phyloP scores from a whole-genome alignment of 2,113 vertebrate species.

The Ceyx melanurus region DNA sequence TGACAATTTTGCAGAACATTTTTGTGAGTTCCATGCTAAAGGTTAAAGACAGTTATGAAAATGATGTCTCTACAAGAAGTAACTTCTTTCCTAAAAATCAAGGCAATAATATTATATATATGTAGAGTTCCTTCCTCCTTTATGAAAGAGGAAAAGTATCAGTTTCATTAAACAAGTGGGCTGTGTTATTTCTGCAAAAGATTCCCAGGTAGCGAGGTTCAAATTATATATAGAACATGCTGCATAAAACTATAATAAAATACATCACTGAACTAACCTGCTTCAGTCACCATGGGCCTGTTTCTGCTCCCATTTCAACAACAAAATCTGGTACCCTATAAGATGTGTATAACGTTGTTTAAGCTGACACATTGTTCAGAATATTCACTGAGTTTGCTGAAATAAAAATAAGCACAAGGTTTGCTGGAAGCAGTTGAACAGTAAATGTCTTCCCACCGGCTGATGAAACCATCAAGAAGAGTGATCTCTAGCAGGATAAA shows the following conservation, averaged over 20 bases:
- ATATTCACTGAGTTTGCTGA: background rate
- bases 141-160: background rate
- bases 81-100: background rate
- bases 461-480: constrained; percentile 47
- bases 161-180: background rate
- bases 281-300: background rate
- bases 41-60: background rate
- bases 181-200: background rate
- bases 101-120: background rate
- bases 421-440: constrained; percentile 37
- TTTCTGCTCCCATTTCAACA: background rate
- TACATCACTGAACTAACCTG: background rate
- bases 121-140: background rate
- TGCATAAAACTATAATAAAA: background rate
- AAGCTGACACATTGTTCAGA: background rate
- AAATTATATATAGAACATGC: background rate
- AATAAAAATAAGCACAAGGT: background rate
- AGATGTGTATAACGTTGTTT: background rate
- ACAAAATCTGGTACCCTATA: background rate
- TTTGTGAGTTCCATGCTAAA: background rate
- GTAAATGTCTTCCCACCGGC: constrained; percentile 23
- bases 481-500: constrained; percentile 7
- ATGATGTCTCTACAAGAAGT: background rate
- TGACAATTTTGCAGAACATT: background rate
- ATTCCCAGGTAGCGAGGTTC: background rate